Base-by-base conservation (phyloP, 1,140 invertebrate species). In the Sogatella furcifera region DNA sequence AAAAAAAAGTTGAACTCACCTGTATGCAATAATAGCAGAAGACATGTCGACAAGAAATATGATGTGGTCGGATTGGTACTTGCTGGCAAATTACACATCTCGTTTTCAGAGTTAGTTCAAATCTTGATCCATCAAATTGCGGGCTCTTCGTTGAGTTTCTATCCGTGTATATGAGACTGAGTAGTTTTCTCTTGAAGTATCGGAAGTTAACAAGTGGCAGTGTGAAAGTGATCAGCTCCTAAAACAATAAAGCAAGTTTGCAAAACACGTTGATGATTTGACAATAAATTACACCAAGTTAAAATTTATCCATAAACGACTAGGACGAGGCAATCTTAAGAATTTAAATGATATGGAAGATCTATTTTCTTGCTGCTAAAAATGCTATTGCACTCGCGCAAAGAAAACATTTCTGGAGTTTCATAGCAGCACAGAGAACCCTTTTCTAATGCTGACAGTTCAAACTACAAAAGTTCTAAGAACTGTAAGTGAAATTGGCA, bases 141-240 rank as follows among this genome's bases (percentile, higher is more conserved):
- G 9, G 11, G 34, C 34, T 38, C 34, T 38, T 38, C 34, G 11
- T 10, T 38, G 34, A 5, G 34, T 74, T 70, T 24, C 70, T 64
- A 38, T 38, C 34, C 11, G 34, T 38, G 11, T 38, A 38, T 38
- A 38, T 38, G 34, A 38, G 34, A 38, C 34, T 38, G 34, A 38
- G 2, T 42, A 81, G 57, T 66, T 74, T 78, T 64, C 71, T 72
- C 63, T 66, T 71, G 19, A 79, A 62, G 5, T 71, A 73, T 65
- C 80, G 77, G 60, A 81, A 79, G 64, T 83, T 82, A 2, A 83
- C 77, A 6, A 83, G 66, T 3, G 82, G 81, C 57, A 84, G 66
- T 15, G 76, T 67, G 22, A 80, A 77, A 10, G 78, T 77, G 53
- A 83, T 70, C 62, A 83, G 72, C 74, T 83, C 81, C 81, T 83